phyloP scores from a whole-genome alignment of 2,888 invertebrate genomes.

The Meiosimyza platycephala region DNA sequence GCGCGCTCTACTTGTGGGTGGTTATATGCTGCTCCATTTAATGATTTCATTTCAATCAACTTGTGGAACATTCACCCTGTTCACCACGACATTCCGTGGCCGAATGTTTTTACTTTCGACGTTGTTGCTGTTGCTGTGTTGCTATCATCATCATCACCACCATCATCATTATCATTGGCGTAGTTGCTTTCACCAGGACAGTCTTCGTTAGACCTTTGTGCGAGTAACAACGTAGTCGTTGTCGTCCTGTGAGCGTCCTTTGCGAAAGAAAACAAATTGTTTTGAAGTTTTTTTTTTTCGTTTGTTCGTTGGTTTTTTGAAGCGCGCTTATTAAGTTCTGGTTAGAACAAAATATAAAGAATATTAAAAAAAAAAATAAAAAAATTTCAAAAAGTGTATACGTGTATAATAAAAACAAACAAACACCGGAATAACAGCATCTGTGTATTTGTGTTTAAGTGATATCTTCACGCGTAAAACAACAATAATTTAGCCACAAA shows the following conservation, averaged over 20 bases:
- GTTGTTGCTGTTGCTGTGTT: neutral
- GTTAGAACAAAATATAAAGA: too few relatives aligned
- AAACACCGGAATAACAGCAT: neutral
- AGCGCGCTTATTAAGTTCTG: too few relatives aligned
- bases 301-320: neutral
- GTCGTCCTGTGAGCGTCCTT: constrained; percentile 3
- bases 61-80: constrained; percentile 20
- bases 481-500: too few relatives aligned
- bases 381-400: too few relatives aligned
- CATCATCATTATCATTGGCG: neutral
- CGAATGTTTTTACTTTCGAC: neutral
- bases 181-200: constrained; percentile 5
- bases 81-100: too few relatives aligned
- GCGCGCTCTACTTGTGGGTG: too few relatives aligned
- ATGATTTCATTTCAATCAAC: constrained; percentile 34
- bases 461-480: neutral
- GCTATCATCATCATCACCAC: constrained; percentile 7
- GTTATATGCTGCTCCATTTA: constrained; percentile 11
- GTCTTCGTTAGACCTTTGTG: constrained; percentile 25
- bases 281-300: neutral
- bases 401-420: too few relatives aligned
- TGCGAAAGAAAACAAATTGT: neutral
- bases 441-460: neutral
- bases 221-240: constrained; percentile 17
- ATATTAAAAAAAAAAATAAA: too few relatives aligned